Conservation (phyloP, 2,888 invertebrate genomes). For the Drosophila lutescens region DNA sequence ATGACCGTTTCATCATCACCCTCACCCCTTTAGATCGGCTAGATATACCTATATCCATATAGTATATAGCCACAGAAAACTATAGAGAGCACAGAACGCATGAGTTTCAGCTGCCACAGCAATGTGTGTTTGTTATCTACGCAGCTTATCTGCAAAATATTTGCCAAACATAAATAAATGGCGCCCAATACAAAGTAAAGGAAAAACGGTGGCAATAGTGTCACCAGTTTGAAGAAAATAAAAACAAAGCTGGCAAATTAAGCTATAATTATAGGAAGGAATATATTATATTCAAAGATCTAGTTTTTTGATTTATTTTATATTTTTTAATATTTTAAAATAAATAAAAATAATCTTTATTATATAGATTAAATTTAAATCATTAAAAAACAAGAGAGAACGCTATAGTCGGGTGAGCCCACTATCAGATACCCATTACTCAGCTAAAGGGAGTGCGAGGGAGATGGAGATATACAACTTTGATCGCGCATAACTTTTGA, state of each 20-base stretch:
- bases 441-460: no score
- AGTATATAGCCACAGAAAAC: neutral
- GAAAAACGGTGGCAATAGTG: conserved; percentile 6
- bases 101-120: neutral
- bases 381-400: no score
- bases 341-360: no score
- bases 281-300: neutral
- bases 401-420: no score
- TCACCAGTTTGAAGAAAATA: conserved; percentile 1
- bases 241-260: neutral
- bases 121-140: conserved; percentile 40
- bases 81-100: neutral
- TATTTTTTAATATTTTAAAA: no score
- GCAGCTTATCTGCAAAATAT: conserved; percentile 46
- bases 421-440: no score
- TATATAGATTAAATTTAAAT: no score
- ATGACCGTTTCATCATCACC: conserved; percentile 51
- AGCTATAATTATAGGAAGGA: neutral
- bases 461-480: no score
- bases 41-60: neutral
- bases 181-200: conserved; percentile 6
- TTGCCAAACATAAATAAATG: conserved; percentile 48
- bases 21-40: conserved; percentile 9
- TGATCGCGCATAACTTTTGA: no score
- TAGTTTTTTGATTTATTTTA: no score